These are phyloP conservation scores for Creontiades dilutus DNA, from an alignment of 2,888 invertebrate genomes.

Conservation along the genomic window DNA sequence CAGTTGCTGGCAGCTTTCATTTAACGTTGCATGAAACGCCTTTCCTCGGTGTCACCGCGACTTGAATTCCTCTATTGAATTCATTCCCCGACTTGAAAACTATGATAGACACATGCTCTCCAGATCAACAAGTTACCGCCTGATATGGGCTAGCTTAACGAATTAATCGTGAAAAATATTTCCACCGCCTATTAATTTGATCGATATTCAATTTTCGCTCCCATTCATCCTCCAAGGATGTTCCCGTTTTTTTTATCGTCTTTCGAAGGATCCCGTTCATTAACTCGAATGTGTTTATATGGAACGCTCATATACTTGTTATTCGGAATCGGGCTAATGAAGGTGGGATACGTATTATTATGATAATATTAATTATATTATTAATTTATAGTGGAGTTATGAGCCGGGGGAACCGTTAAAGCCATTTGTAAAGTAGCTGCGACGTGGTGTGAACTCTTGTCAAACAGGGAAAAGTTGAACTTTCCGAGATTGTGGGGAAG, in stretches of 20 bases:
- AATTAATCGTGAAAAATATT: neutral
- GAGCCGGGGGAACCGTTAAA: neutral
- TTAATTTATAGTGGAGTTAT: neutral
- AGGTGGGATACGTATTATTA: neutral
- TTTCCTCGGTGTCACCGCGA: no score
- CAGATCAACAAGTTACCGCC: no score
- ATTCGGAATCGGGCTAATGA: neutral
- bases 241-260: neutral
- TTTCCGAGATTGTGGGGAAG: neutral
- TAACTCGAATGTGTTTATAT: neutral
- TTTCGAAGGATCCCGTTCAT: neutral
- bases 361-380: constrained; percentile 16
- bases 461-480: neutral
- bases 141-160: neutral
- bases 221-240: neutral
- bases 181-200: neutral
- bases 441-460: neutral
- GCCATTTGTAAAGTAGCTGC: neutral
- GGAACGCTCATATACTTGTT: neutral
- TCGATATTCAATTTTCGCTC: neutral
- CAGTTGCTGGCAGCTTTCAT: no score
- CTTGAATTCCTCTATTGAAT: no score
- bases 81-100: no score
- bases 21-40: no score
- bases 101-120: no score